Evolutionary conservation across 2,888 invertebrate genomes (phyloP), one percentile per base, ranked within the genome.

Genomic region (Caenorhabditis imperialis): DNA sequence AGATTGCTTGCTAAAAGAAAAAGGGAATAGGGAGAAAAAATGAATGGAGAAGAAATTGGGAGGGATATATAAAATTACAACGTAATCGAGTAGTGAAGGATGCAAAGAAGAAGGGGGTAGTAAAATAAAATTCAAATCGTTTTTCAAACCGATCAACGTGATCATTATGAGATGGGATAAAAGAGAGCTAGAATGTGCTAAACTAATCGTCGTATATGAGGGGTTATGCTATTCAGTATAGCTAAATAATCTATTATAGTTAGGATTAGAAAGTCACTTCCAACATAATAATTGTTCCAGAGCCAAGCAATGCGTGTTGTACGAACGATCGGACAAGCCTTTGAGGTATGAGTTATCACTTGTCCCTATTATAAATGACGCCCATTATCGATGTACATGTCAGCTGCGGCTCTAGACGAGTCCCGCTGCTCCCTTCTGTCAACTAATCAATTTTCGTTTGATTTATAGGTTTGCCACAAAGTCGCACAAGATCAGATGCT

Each of bases 301-400:
- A 86, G 85, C 51, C 96, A 98, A 91, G 98, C 98, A 33, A 96
- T 98, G 95, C 92, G 94, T 84, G 94, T 99, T 84, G 99, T 99
- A 75, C 92, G 97, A 87, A 98, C 98, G 7, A 95, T 99, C 82
- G 98, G 98, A 48, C 98, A 99, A 90, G 98, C 98, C 37, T 99
- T 99, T 90, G 98, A 99, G 90, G 97, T 98, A 89, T 53, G 33
- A 42, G 38, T 40, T 25, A 16, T 42, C 37, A 20, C 25, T 63
- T 65, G 50, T 35, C 35, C 12, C 22, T 5, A 48, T 55, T 27
- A 63, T 65, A 55, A 55, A 65, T 51, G 57, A 57, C 57, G 38
- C 53, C 58, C 58, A 69, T 69, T 69, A 54, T 53, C 54, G 45
- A 69, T 69, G 58, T 25, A 18, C 44, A 44, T 67, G 67, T 57